Base-by-base conservation (phyloP, 2,888 invertebrate species). In the Carpatolechia fugitivella region DNA sequence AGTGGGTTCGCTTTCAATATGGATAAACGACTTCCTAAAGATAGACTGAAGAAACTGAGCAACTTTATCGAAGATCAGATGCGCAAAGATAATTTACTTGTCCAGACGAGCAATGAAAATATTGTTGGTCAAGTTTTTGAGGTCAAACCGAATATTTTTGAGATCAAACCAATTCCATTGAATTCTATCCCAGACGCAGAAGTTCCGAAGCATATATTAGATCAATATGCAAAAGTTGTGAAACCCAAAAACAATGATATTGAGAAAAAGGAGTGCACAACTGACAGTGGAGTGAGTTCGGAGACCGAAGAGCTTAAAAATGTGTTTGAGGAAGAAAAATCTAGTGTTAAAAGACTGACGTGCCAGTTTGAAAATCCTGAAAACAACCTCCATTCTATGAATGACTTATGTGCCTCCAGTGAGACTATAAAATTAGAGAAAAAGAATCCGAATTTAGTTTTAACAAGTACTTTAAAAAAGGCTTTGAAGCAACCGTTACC, bases 401-500 rank as follows among this genome's bases (percentile, higher is more conserved):
- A 85, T 14, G 69, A 78, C 56, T 63, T 89, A 1, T 78, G 80
- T 16, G 76, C 78, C 5, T 88, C 88, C 10, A 88, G 82, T 68
- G 88, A 89, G 60, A 88, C 88, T 0, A 85, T 88, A 69, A 74
- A 74, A 4, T 62, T 89, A 3, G 90, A 88, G 66, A 78, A 82
- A 35, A 88, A 88, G 56, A 90, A 87, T 55, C 90, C 90, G 1
- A 84, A 89, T 62, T 60, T 89, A 46, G 74, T 68, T n/a, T 62
- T 91, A 49, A 90, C 92, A 0, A 93, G 93, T 63, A 93, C 93
- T 0, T 78, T 94, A 33, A 93, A 93, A 70, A 91, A 92, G 59
- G 94, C 93, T 14, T 78, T 94, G 44, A 93, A 92, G 69, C 92
- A 93, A 62, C 94, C 94, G 0, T 69, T 95, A 48, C 95, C 95